Evolutionary conservation across 2,888 invertebrate genomes (phyloP).

Genomic region (Diadegma fenestrale): DNA sequence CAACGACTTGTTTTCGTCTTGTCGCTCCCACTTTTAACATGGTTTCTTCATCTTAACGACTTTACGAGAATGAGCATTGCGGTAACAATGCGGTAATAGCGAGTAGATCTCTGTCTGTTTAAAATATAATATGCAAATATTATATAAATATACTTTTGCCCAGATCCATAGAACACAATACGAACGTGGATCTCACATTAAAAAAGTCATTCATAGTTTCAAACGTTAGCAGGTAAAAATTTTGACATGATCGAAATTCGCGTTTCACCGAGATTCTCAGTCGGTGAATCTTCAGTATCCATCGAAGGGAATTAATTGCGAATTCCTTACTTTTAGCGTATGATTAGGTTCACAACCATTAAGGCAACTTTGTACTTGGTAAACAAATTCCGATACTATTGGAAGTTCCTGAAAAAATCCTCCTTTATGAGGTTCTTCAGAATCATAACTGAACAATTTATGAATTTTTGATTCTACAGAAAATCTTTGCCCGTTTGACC

Average conservation of each 20-base stretch:
- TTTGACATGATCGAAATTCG: background rate
- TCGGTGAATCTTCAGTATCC: background rate
- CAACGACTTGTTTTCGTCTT: constrained; percentile 41
- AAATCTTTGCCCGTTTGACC: background rate
- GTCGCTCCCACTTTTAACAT: constrained; percentile 27
- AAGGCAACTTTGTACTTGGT: background rate
- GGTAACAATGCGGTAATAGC: constrained; percentile 4
- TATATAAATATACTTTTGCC: background rate
- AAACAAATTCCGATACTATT: background rate
- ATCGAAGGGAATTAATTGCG: background rate
- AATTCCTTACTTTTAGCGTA: background rate
- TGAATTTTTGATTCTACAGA: background rate
- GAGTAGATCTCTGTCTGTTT: background rate
- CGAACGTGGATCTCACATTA: background rate
- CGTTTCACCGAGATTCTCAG: background rate
- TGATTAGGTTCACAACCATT: background rate
- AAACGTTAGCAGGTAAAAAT: too few species aligned
- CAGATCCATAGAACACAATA: background rate
- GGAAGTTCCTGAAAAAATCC: background rate
- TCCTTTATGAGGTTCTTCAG: background rate
- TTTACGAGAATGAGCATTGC: background rate
- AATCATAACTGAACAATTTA: background rate
- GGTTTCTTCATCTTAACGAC: constrained; percentile 21
- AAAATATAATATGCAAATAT: background rate
- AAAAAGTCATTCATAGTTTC: background rate